Base-by-base conservation (phyloP, 2,888 invertebrate genomes). In the Polyommatus icarus region DNA sequence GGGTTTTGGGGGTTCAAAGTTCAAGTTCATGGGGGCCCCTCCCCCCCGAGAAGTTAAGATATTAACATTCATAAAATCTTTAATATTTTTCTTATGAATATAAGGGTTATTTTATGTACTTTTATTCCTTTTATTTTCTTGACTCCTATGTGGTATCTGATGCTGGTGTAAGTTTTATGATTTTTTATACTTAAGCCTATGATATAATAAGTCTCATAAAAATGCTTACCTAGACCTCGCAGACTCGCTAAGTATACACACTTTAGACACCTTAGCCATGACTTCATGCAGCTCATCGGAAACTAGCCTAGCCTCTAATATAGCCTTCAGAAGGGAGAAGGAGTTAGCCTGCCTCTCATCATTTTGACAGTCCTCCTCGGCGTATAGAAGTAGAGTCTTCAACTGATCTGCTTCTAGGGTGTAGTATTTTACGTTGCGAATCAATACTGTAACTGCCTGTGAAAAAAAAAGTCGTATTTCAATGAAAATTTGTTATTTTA, bases 361-460 rank as follows among this genome's bases (percentile, higher is more conserved):
- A 84, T 98, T 98, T 85, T 97, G 95, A 50, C 99, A 95, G 87
- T 99, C 99, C 88, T 98, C 97, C 86, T 99, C 99, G 0, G 97
- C 97, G 84, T 99, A 99, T 1, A 97, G 92, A 15, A 99, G 91
- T 0, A 99, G 90, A 5, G 97, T 96, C 88, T 97, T 97, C 12
- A 98, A 90, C 87, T 99, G 98, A 3, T 97, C 96, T 0, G 91
- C 92, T 77, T 94, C 95, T 24, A 99, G 90, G 20, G 93, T 94
- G 86, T 97, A 96, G 82, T 96, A 96, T 80, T 96, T 95, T 0
- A 98, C 97, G 83, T 98, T 97, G 10, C 97, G 95, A 3, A 99
- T 95, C 57, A 99, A 87, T 0, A 97, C 96, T 54, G 98, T 96
- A 83, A 98, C 96, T 0, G 97, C 96, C 96, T 97, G 87, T 67